Base-by-base conservation (phyloP, 2,797 vertebrate genomes). In the Melanotaenia pygmaea region DNA sequence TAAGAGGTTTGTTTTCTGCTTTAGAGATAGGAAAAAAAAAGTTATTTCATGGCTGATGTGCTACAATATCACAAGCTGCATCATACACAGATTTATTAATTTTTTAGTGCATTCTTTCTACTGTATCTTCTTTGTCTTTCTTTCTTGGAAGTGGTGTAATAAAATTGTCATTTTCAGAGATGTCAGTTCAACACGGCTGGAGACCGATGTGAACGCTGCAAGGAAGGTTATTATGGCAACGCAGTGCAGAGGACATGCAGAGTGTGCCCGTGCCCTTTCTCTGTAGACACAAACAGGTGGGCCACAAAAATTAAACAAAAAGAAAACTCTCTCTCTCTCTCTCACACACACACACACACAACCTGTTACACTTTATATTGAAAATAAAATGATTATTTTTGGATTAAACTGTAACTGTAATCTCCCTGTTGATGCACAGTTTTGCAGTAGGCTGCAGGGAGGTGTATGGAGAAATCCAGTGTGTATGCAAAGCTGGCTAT, bases 141-240 rank as follows among this genome's bases (percentile, higher is more conserved):
- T 64, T 1, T 3, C 22, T 51, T 14, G 50, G 34, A 50, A 37
- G 30, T 50, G 34, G 11, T 77, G 72, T 72, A 59, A 87, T 61
- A 13, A 60, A 59, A 10, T 0, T 88, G 65, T 88, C 32, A 30
- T 91, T 84, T 81, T 71, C 86, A 99, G 98, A 95, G 95, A 82
- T 99, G 98, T 81, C 90, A 90, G 71, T 91, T 96, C 77, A 95
- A 97, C 89, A 96, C 97, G 1, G 96, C 93, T 0, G 98, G 98
- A 12, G 94, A 98, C 14, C 91, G 91, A 73, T 99, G 98, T 81
- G 96, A 99, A 24, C 93, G 20, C 68, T 99, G 98, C 89, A 94
- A 94, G 86, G 96, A 97, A 0, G 97, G 98, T 71, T 95, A 96
- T 90, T 96, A 96, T 63, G 94, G 95, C 64, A 93, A 94, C 10